phyloP scores from a whole-genome alignment of 2,113 vertebrate species.

The Hiodon alosoides region DNA sequence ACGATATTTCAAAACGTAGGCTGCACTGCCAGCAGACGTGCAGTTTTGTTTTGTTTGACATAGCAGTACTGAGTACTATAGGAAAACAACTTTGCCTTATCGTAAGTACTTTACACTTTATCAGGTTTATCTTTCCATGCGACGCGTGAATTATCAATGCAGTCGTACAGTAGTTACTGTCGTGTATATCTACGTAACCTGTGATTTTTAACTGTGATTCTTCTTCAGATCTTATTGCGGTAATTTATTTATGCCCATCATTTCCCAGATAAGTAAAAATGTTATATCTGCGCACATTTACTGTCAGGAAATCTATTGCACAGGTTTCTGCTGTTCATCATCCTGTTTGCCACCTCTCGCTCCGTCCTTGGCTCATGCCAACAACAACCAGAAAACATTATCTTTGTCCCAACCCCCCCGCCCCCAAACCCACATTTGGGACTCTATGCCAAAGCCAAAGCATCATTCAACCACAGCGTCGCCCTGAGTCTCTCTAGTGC shows the following conservation, averaged over 20 bases:
- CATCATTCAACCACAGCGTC: constrained; percentile 43
- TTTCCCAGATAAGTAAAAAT: not conserved
- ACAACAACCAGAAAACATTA: not conserved
- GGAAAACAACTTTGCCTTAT: not conserved
- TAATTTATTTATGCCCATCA: not conserved
- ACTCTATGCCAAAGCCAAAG: constrained; percentile 32
- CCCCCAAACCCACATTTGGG: constrained; percentile 48
- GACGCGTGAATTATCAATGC: not conserved
- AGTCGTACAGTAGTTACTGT: not conserved
- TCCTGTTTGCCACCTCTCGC: not conserved
- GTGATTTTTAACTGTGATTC: no score
- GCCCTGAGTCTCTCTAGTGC: constrained; percentile 47
- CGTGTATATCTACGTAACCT: not conserved
- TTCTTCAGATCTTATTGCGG: not conserved
- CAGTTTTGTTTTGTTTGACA: not conserved
- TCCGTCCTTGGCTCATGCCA: not conserved
- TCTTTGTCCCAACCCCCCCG: constrained; percentile 3
- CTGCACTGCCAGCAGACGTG: not conserved
- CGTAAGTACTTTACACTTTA: not conserved
- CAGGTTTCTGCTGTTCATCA: not conserved
- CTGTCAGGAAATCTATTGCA: not conserved
- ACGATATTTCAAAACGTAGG: not conserved
- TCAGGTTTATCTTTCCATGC: not conserved
- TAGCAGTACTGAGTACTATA: not conserved
- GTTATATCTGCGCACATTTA: no score